These are phyloP conservation scores for Ivindomyrus marchei DNA, from an alignment of 2,113 vertebrate species.

Conservation along the genomic window DNA sequence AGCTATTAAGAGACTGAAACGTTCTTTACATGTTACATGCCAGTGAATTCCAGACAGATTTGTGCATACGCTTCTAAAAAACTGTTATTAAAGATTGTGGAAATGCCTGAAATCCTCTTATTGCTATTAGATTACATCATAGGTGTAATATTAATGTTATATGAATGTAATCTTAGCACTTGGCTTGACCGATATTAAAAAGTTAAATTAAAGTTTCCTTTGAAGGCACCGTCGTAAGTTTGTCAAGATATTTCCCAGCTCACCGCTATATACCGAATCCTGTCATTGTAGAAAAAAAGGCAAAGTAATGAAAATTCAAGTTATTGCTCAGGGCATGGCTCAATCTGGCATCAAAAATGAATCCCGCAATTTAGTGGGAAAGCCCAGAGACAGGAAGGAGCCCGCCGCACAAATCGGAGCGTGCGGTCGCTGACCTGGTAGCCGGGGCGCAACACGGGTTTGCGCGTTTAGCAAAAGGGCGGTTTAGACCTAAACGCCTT, in stretches of 20 bases:
- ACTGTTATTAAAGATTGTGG: background rate
- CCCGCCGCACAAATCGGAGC: background rate
- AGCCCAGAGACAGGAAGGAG: background rate
- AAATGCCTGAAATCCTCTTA: slow-evolving; percentile 19
- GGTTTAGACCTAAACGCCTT: background rate
- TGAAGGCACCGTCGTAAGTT: slow-evolving; percentile 12
- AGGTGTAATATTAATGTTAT: slow-evolving; percentile 12
- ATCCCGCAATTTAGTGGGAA: background rate
- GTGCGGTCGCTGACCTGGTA: background rate
- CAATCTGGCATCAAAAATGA: background rate
- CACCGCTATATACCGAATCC: slow-evolving; percentile 21
- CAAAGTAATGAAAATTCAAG: slow-evolving; percentile 4
- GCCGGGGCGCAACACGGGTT: background rate
- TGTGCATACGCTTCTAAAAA: background rate
- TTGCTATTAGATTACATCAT: slow-evolving; percentile 59
- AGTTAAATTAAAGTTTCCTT: slow-evolving; percentile 27
- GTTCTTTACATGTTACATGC: background rate
- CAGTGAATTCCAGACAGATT: background rate
- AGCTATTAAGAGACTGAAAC: background rate
- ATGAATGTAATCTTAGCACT: slow-evolving; percentile 33
- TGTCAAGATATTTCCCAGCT: background rate
- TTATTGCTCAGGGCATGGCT: background rate
- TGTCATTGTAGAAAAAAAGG: slow-evolving; percentile 21
- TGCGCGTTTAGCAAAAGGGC: background rate
- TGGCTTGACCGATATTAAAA: slow-evolving; percentile 30